Conservation (phyloP, 2,888 invertebrate genomes). For the Polietes domitor region DNA sequence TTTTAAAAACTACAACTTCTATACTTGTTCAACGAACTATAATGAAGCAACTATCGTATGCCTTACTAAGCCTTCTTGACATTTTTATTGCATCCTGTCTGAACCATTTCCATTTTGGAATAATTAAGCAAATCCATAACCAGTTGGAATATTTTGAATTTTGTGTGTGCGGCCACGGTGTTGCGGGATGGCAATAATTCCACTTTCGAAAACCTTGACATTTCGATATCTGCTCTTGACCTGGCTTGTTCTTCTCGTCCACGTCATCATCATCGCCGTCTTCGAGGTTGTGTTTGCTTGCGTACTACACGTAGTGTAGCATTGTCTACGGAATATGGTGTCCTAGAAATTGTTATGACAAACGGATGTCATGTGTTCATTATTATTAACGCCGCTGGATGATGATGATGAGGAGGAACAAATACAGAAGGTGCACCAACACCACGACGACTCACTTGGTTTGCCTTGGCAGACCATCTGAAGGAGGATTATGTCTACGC, state of each 20-base stretch:
- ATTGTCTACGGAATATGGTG: constrained; percentile 14
- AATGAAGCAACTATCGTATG: too few relatives aligned
- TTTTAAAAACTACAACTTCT: too few relatives aligned
- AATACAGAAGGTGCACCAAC: constrained; percentile 32
- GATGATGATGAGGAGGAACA: constrained; percentile 56
- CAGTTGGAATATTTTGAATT: background rate
- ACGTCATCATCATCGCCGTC: background rate
- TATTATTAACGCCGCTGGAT: constrained; percentile 50
- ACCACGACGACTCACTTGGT: background rate
- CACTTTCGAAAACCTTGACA: constrained; percentile 10
- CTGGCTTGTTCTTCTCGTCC: constrained; percentile 4
- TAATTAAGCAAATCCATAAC: too few relatives aligned
- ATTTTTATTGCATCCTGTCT: too few relatives aligned
- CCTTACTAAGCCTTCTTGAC: too few relatives aligned
- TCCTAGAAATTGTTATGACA: constrained; percentile 7
- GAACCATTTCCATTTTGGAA: too few relatives aligned
- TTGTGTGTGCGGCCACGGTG: background rate
- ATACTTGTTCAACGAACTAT: too few relatives aligned
- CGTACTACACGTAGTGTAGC: background rate
- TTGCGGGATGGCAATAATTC: background rate
- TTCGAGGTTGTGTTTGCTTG: background rate
- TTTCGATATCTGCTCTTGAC: constrained; percentile 25
- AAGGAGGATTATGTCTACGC: too few relatives aligned
- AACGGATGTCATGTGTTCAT: constrained; percentile 25
- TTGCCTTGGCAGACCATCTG: too few relatives aligned